These are phyloP conservation scores for Cinclus mexicanus DNA, from an alignment of 2,113 vertebrate species.

Conservation along the genomic window DNA sequence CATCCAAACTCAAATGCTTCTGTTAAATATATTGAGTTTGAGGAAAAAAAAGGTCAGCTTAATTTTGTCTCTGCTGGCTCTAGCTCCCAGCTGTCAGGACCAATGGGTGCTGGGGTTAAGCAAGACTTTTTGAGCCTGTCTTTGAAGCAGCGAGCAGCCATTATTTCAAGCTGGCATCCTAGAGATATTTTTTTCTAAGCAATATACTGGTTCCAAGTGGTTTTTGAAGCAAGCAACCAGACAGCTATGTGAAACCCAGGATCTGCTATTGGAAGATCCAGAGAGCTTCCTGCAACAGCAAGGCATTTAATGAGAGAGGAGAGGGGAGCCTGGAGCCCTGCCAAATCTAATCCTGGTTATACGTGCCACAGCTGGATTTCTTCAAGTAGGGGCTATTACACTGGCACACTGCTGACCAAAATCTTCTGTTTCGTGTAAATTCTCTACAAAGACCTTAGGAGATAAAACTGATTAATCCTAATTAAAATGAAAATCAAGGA, in stretches of 20 bases:
- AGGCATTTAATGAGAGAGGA: neutral
- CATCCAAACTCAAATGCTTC: neutral
- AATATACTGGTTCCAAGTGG: neutral
- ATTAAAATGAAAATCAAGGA: constrained; percentile 66
- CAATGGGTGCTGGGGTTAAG: neutral
- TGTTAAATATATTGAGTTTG: neutral
- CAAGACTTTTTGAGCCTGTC: neutral
- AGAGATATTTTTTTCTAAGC: neutral
- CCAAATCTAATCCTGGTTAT: neutral
- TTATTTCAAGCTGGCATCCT: neutral
- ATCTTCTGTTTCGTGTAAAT: constrained; percentile 26
- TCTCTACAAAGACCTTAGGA: constrained; percentile 31
- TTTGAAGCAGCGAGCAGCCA: neutral
- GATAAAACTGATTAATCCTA: constrained; percentile 66
- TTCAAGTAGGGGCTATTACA: constrained; percentile 31
- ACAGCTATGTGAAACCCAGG: neutral
- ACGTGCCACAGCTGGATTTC: constrained; percentile 3
- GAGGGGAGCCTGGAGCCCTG: neutral
- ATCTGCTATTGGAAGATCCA: neutral
- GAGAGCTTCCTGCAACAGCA: neutral
- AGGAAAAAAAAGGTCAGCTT: neutral
- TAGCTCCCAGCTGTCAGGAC: neutral
- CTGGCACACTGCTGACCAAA: constrained; percentile 30
- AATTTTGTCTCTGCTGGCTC: neutral
- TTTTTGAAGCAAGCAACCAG: neutral